phyloP scores from a whole-genome alignment of 64 coral and sea anemone genomes.

The Trachythela sp. region DNA sequence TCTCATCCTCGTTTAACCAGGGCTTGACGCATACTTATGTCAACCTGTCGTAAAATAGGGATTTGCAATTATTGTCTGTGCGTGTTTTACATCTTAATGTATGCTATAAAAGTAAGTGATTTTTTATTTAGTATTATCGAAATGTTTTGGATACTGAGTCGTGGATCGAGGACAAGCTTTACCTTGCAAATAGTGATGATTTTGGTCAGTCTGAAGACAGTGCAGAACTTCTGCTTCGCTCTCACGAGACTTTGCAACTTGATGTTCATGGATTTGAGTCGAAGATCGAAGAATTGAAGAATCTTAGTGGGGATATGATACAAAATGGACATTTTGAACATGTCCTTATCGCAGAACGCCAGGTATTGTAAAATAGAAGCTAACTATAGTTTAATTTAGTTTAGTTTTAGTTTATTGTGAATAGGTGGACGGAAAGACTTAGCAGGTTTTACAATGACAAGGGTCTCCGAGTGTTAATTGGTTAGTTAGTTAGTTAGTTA shows the following conservation, averaged over 20 bases:
- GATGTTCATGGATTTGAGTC: slow-evolving; percentile 48
- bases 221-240: slow-evolving; percentile 69
- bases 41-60: no score
- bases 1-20: no score
- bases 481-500: no score
- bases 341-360: slow-evolving; percentile 51
- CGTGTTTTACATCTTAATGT: no score
- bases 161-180: slow-evolving; percentile 74
- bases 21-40: no score
- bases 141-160: slow-evolving; percentile 73
- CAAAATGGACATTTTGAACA: slow-evolving; percentile 47
- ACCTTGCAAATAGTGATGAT: slow-evolving; percentile 71
- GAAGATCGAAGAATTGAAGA: slow-evolving; percentile 38
- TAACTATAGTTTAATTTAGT: not conserved
- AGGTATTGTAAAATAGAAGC: slow-evolving; percentile 31
- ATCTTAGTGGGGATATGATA: not conserved
- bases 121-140: slow-evolving; percentile 60
- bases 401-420: no score
- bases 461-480: no score
- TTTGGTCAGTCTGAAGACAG: slow-evolving; percentile 82
- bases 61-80: no score
- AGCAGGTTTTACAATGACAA: no score
- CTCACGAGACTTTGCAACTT: slow-evolving; percentile 71
- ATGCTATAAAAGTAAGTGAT: not conserved
- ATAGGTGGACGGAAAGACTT: no score